Evolutionary conservation across 2,888 invertebrate species (phyloP).

Genomic region (Cryptocheilus praepositus): DNA sequence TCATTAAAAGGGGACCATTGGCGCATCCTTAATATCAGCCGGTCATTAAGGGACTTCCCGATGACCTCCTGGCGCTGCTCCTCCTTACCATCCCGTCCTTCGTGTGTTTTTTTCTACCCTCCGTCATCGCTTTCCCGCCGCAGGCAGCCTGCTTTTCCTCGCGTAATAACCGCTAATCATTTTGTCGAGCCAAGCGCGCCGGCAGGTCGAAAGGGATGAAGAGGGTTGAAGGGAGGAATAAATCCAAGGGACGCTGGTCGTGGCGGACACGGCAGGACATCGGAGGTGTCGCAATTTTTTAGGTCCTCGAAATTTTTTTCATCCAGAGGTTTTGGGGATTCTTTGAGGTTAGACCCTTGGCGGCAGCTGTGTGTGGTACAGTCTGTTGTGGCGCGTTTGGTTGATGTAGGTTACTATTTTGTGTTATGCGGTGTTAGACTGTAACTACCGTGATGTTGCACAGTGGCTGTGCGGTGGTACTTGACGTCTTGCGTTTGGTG

Average conservation of each 20-base stretch:
- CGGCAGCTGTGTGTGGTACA: no score
- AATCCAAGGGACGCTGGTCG: constrained; percentile 20
- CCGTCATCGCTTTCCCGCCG: neutral
- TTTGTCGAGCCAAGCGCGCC: constrained; percentile 38
- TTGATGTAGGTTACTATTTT: neutral
- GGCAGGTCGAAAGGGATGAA: constrained; percentile 3
- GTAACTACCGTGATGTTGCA: no score
- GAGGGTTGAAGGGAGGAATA: constrained; percentile 14
- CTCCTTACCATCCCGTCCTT: constrained; percentile 4
- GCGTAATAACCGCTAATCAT: constrained; percentile 64
- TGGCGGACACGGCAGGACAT: neutral
- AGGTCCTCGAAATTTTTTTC: neutral
- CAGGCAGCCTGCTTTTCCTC: constrained; percentile 36
- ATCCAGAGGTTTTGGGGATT: no score
- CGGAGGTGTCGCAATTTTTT: neutral
- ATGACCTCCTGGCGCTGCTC: constrained; percentile 20
- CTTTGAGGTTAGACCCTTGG: no score
- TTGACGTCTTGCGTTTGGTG: no score
- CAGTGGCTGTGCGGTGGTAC: no score
- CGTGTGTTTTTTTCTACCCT: constrained; percentile 6
- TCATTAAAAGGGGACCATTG: constrained; percentile 50
- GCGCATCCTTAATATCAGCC: constrained; percentile 48
- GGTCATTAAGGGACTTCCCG: constrained; percentile 38
- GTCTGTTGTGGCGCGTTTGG: no score
- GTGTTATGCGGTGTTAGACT: neutral